phyloP scores from a whole-genome alignment of 2,797 vertebrate species.

The Artibeus lituratus region DNA sequence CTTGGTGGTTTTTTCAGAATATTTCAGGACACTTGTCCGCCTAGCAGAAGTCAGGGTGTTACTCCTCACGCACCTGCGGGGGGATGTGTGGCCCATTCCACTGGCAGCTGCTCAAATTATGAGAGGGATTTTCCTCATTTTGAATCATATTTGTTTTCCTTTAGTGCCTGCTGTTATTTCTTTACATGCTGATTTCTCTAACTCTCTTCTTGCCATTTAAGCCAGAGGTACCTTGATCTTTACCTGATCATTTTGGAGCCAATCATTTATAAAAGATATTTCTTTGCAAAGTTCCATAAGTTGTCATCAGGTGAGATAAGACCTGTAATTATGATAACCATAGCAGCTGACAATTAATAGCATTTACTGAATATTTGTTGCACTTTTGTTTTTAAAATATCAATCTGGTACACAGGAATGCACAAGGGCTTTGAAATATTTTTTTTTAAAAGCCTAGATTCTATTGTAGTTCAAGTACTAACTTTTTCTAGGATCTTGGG shows the following conservation, averaged over 20 bases:
- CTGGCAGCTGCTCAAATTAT: background rate
- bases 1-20: background rate
- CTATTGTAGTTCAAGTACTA: background rate
- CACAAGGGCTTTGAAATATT: background rate
- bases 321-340: background rate
- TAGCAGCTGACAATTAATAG: background rate
- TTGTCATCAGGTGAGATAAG: background rate
- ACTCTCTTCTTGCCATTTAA: background rate
- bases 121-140: background rate
- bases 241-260: background rate
- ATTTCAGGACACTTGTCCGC: background rate
- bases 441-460: background rate
- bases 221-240: background rate
- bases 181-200: background rate
- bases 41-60: background rate
- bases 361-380: background rate
- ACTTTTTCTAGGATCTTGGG: background rate
- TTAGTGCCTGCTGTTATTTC: background rate
- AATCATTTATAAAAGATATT: background rate
- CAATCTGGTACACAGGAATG: background rate
- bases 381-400: background rate
- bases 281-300: background rate
- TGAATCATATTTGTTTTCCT: background rate
- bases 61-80: background rate
- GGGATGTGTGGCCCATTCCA: background rate